Evolutionary conservation across 2,113 vertebrate species (phyloP), one percentile per base, ranked within the genome.

Genomic region (Enhydra lutris): DNA sequence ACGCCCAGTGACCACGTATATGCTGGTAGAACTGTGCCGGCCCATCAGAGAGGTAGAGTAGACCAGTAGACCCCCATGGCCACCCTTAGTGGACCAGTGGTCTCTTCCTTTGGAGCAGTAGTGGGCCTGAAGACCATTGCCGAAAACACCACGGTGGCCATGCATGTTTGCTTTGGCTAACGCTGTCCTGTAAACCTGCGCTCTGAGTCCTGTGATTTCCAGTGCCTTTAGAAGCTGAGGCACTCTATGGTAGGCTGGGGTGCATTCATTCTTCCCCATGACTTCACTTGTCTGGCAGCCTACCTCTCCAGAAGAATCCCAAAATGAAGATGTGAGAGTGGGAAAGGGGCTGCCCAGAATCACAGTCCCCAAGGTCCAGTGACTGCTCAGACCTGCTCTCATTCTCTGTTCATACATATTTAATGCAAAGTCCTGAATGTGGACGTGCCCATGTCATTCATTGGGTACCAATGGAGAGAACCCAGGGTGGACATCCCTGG

Each of bases 401-500:
- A 4, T 85, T 61, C 26, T 67, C n/a, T 23, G 4, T 36, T 50
- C 50, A 17, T 36, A 67, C 7, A 0, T 65, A 5, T 59, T 86
- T 81, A 39, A 65, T 6, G 31, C 31, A 7, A 13, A 93, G 55
- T 73, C 59, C 1, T 1, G 2, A 21, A 34, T 73, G 45, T 84
- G 39, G 4, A 36, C 2, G 4, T 31, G 15, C 31, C 29, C 2
- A 4, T 1, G 10, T 23, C n/a, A 26, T 31, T 23, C n/a, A 23
- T 21, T 24, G 15, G 65, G 24, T 61, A 26, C n/a, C 10, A 14
- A 61, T 2, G 2, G 8, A 31, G 57, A 31, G 76, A 79, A 31
- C 31, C 50, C 61, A 47, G 36, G 20, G 78, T 20, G 39, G 17
- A 31, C 47, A 39, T 31, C 36, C 57, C 47, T 50, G 14, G 34